phyloP scores from a whole-genome alignment of 1,140 invertebrate genomes.

The Odontomachus brunneus region DNA sequence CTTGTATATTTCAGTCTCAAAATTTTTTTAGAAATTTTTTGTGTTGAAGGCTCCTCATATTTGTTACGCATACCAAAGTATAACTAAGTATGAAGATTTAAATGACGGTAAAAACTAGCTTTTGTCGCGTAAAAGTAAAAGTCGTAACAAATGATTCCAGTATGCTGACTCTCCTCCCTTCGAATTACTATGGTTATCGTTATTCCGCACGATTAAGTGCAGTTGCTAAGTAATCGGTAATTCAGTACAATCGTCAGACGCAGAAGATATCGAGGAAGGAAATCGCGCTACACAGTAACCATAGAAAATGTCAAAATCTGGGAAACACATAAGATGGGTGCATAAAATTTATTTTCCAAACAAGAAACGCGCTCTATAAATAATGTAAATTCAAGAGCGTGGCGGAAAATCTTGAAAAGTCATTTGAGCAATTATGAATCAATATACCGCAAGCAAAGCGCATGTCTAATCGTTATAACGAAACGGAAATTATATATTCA shows the following conservation, averaged over 20 bases:
- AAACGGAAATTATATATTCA: constrained; percentile 38
- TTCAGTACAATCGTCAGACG: constrained; percentile 70
- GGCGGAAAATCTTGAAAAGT: neutral
- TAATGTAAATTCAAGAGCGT: neutral
- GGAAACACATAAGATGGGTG: too few relatives aligned
- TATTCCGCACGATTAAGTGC: constrained; percentile 76
- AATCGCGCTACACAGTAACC: too few relatives aligned
- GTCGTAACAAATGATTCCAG: constrained; percentile 61
- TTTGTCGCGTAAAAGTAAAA: neutral
- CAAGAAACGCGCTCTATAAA: neutral
- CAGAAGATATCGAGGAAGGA: constrained; percentile 7
- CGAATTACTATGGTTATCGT: constrained; percentile 56
- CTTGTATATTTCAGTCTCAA: neutral
- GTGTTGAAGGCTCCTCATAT: neutral
- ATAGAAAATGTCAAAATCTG: neutral
- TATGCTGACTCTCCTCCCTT: constrained; percentile 38
- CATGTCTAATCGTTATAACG: neutral
- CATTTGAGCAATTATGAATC: neutral
- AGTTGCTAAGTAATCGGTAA: constrained; percentile 78
- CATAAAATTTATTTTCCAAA: neutral
- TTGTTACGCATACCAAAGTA: neutral
- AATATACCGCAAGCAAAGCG: constrained; percentile 17
- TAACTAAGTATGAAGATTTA: neutral
- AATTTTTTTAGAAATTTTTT: neutral
- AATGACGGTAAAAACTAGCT: neutral